Evolutionary conservation across 2,888 invertebrate species (phyloP).

Genomic region (Nymphalis urticae): DNA sequence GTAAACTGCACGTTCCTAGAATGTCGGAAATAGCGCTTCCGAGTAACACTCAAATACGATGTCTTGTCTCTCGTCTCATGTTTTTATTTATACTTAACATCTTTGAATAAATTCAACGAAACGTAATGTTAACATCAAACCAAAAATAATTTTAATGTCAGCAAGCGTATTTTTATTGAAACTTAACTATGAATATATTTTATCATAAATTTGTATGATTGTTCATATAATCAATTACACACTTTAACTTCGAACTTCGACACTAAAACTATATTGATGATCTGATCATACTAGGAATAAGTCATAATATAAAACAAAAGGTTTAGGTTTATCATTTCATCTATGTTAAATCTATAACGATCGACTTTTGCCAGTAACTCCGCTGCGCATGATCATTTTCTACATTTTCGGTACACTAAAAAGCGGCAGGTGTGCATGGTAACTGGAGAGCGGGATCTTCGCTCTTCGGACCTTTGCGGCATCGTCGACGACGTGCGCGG

Average conservation of each 20-base stretch:
- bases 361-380: slow-evolving; percentile 23
- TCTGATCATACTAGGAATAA: no score
- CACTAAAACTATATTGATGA: no score
- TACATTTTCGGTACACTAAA: slow-evolving; percentile 31
- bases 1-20: slow-evolving; percentile 59
- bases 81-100: slow-evolving; percentile 54
- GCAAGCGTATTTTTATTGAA: not conserved
- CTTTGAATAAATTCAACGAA: slow-evolving; percentile 19
- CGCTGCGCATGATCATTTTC: slow-evolving; percentile 24
- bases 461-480: slow-evolving; percentile 51
- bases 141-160: not conserved
- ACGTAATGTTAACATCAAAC: not conserved
- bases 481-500: slow-evolving; percentile 52
- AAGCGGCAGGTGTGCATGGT: slow-evolving; percentile 53
- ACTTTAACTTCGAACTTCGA: no score
- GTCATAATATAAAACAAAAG: no score
- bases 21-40: slow-evolving; percentile 77
- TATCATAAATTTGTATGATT: no score
- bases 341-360: slow-evolving; percentile 20
- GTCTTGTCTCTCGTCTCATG: slow-evolving; percentile 60
- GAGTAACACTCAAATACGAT: slow-evolving; percentile 73
- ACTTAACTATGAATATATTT: not conserved
- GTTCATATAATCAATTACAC: no score
- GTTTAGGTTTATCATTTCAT: not conserved
- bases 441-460: slow-evolving; percentile 46